Percentiles rank a stretch among this genome's conserved stretches.
These are phyloP conservation scores for Hirundo rustica DNA, from an alignment of 2,797 vertebrate genomes.

Conservation along the genomic window DNA sequence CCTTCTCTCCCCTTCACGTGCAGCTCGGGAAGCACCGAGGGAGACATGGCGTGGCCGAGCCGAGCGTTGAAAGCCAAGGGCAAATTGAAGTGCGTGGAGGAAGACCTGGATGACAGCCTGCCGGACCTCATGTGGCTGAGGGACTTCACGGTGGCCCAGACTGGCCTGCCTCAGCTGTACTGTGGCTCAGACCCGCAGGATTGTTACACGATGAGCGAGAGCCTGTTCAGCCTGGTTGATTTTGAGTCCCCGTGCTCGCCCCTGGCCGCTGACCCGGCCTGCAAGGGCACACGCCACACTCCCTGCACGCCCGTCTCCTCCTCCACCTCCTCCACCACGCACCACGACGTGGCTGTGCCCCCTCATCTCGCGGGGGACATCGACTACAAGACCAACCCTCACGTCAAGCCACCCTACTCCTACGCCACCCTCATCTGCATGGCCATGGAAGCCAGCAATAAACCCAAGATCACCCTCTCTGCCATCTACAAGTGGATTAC, in stretches of 20 bases:
- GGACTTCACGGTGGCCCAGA: constrained; percentile 89
- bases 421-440: constrained; percentile 97
- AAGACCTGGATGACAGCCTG: constrained; percentile 90
- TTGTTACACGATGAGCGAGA: constrained; percentile 63
- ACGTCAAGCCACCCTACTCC: constrained; percentile 91
- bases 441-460: constrained; percentile 95
- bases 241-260: constrained; percentile 87
- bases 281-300: constrained; percentile 85
- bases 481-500: constrained; percentile 98
- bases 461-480: constrained; percentile 92
- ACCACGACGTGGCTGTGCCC: constrained; percentile 73
- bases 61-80: neutral
- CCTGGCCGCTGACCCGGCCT: constrained; percentile 89
- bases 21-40: neutral
- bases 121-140: constrained; percentile 97
- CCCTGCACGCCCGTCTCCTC: constrained; percentile 91
- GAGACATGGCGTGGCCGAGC: neutral
- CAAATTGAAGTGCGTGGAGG: neutral
- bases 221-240: neutral
- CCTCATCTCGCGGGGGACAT: constrained; percentile 87
- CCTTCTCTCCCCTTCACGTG: neutral
- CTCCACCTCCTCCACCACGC: constrained; percentile 78
- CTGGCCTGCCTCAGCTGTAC: constrained; percentile 69
- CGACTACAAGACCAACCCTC: constrained; percentile 90
- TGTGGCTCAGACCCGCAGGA: constrained; percentile 76